Evolutionary conservation across 1,140 invertebrate species (phyloP).

Genomic region (Dendroctonus valens): DNA sequence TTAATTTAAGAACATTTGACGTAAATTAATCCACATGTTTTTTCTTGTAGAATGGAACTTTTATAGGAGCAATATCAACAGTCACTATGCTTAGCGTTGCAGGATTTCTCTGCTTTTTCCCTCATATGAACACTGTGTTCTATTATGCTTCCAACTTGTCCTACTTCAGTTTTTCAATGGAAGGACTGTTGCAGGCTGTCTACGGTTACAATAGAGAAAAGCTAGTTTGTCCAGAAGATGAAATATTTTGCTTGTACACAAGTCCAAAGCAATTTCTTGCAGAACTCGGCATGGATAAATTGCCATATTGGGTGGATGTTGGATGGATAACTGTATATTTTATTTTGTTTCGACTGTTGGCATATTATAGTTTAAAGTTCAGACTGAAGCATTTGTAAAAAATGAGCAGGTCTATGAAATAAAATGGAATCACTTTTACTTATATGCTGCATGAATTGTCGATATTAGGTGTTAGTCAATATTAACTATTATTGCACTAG

Average conservation of each 20-base stretch:
- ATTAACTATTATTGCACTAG: too few relatives aligned
- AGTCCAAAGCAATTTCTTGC: constrained; percentile 63
- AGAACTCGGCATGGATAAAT: constrained; percentile 67
- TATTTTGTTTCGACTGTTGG: constrained; percentile 57
- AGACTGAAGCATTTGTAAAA: constrained; percentile 16
- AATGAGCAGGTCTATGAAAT: too few relatives aligned
- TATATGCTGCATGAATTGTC: too few relatives aligned
- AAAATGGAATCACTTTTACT: too few relatives aligned
- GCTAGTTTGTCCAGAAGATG: constrained; percentile 59
- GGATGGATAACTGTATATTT: constrained; percentile 56
- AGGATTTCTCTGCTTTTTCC: constrained; percentile 68
- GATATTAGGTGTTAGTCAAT: too few relatives aligned
- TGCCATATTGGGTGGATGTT: constrained; percentile 64
- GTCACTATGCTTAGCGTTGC: constrained; percentile 62
- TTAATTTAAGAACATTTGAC: background rate
- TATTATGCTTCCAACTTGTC: constrained; percentile 68
- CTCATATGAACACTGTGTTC: constrained; percentile 72
- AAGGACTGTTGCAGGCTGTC: constrained; percentile 63
- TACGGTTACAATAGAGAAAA: constrained; percentile 71
- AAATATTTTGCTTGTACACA: constrained; percentile 69
- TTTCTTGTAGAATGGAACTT: constrained; percentile 70
- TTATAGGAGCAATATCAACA: constrained; percentile 64
- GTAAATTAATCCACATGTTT: background rate
- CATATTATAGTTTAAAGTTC: constrained; percentile 58
- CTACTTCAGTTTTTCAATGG: constrained; percentile 60